Evolutionary conservation across 2,797 vertebrate genomes (phyloP).

Genomic region (Pseudopleuronectes americanus): DNA sequence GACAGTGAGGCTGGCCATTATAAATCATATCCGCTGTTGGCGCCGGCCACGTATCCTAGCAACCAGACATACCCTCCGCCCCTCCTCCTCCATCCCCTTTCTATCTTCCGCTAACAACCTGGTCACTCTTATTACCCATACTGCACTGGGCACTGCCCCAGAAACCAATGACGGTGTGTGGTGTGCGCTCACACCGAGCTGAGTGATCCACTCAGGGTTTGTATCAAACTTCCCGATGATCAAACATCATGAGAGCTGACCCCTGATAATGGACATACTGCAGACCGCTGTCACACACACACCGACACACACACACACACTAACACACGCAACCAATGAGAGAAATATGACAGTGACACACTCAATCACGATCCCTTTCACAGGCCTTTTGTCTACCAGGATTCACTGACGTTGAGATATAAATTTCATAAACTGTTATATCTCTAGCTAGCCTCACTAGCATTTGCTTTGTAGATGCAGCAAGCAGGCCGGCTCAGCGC

Average conservation of each 20-base stretch:
- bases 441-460: constrained; percentile 45
- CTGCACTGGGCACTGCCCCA: constrained; percentile 67
- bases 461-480: constrained; percentile 29
- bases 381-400: constrained; percentile 39
- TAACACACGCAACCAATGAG: not conserved
- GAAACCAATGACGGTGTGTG: constrained; percentile 53
- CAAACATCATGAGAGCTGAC: constrained; percentile 32
- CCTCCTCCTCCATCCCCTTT: constrained; percentile 69
- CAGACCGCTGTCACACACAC: not conserved
- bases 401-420: constrained; percentile 28
- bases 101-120: constrained; percentile 69
- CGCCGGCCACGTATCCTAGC: constrained; percentile 80
- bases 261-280: constrained; percentile 2
- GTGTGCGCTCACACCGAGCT: constrained; percentile 38
- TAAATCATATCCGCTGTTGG: constrained; percentile 84
- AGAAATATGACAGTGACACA: not conserved
- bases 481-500: constrained; percentile 26
- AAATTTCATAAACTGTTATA: not conserved
- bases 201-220: constrained; percentile 31
- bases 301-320: constrained; percentile 12
- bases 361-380: not conserved
- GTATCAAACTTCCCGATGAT: constrained; percentile 7
- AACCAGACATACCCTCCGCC: constrained; percentile 79
- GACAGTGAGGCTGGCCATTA: constrained; percentile 81
- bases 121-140: constrained; percentile 77